These are phyloP conservation scores for Drosophila algonquin DNA, from an alignment of 2,888 invertebrate genomes.

Conservation along the genomic window DNA sequence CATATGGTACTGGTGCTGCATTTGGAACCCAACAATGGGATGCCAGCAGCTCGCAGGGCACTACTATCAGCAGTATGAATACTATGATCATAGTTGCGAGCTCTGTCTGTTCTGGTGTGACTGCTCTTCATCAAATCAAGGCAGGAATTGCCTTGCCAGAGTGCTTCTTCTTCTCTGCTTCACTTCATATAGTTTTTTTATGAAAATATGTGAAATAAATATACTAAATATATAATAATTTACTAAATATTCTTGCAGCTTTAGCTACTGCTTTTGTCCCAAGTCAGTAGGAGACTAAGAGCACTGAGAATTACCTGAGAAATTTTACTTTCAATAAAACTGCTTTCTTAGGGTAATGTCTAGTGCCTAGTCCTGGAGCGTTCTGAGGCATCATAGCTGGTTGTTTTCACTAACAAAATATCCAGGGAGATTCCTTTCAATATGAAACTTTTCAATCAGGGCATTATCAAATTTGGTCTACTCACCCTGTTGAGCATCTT, in stretches of 20 bases:
- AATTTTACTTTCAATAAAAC: conserved; percentile 28
- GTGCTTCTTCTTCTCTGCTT: not conserved
- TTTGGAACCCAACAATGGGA: conserved; percentile 14
- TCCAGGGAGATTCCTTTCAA: not conserved
- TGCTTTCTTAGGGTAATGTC: conserved; percentile 47
- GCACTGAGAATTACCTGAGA: conserved; percentile 22
- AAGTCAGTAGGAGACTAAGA: not conserved
- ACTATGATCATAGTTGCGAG: conserved; percentile 9
- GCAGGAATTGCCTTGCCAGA: not conserved
- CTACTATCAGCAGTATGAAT: conserved; percentile 5
- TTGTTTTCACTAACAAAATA: too few relatives aligned
- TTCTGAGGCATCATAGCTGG: too few relatives aligned
- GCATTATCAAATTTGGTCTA: not conserved
- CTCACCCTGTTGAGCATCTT: not conserved
- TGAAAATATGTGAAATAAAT: not conserved
- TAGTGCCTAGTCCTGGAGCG: too few relatives aligned
- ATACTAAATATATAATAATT: too few relatives aligned
- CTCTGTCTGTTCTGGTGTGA: conserved; percentile 15
- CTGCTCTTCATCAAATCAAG: not conserved
- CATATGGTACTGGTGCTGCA: conserved; percentile 6
- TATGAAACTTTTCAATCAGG: not conserved
- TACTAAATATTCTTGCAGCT: too few relatives aligned
- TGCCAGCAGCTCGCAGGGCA: conserved; percentile 17
- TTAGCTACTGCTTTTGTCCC: too few relatives aligned
- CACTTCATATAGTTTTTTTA: conserved; percentile 1